A percentile compares a stretch with the other conserved stretches of the same genome.
These are phyloP conservation scores for Theretra japonica DNA, from an alignment of 2,888 invertebrate species.

Conservation along the genomic window DNA sequence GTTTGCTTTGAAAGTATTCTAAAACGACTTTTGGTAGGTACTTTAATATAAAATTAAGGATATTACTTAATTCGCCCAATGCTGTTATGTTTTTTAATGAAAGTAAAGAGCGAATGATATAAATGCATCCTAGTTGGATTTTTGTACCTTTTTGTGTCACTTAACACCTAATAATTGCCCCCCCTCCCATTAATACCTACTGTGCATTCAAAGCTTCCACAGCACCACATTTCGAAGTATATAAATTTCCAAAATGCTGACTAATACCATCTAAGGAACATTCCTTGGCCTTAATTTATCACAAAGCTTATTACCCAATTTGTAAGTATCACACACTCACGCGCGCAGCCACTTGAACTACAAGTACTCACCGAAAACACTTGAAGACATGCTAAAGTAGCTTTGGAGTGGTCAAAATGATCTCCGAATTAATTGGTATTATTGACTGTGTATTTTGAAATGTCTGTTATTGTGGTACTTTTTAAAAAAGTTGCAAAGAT, in stretches of 20 bases:
- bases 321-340: constrained; percentile 9
- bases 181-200: no score
- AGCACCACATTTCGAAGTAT: no score
- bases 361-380: constrained; percentile 2
- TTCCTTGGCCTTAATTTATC: not conserved
- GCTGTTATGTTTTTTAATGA: no score
- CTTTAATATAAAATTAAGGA: not conserved
- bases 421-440: not conserved
- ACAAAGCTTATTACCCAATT: not conserved
- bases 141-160: no score
- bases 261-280: not conserved
- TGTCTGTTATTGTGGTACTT: no score
- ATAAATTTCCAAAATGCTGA: no score
- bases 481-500: no score
- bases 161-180: no score
- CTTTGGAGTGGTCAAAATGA: constrained; percentile 6
- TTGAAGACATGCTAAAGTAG: not conserved
- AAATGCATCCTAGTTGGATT: no score
- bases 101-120: no score
- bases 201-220: no score
- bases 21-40: not conserved
- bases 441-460: not conserved
- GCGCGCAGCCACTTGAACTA: not conserved
- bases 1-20: not conserved
- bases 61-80: not conserved